These are phyloP conservation scores for Vanessa cardui DNA, from an alignment of 2,888 invertebrate genomes.

Conservation along the genomic window DNA sequence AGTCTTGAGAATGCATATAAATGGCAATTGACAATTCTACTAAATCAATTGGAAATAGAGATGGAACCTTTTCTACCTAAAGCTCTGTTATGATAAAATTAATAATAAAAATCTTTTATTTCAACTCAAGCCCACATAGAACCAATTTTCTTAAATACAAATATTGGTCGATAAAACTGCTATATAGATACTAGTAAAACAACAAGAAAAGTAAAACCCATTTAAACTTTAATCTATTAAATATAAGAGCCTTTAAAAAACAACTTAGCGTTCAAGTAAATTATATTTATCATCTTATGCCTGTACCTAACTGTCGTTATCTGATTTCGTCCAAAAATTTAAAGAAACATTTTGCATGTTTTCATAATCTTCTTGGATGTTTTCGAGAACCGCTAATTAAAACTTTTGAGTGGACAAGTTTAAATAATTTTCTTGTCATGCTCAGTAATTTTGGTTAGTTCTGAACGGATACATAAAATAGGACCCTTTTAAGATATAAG, in stretches of 20 bases:
- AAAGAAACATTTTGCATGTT: conserved; percentile 28
- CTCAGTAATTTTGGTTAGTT: not conserved
- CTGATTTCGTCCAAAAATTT: conserved; percentile 15
- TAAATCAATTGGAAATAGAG: too few species aligned
- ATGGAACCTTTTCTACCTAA: too few species aligned
- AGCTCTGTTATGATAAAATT: too few species aligned
- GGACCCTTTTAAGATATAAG: not conserved
- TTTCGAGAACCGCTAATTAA: conserved; percentile 29
- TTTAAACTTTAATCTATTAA: too few species aligned
- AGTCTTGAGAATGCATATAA: too few species aligned
- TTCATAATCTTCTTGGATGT: conserved; percentile 21
- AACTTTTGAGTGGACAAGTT: conserved; percentile 27
- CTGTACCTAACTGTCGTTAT: conserved; percentile 21
- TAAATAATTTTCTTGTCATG: conserved; percentile 21
- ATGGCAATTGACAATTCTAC: too few species aligned
- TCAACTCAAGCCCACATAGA: too few species aligned
- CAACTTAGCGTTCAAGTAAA: conserved; percentile 12
- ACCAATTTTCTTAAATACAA: too few species aligned
- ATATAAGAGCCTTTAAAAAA: not conserved
- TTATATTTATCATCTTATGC: conserved; percentile 22
- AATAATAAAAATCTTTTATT: too few species aligned
- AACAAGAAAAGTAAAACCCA: too few species aligned
- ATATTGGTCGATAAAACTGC: too few species aligned
- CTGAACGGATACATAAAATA: conserved; percentile 14
- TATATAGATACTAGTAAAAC: too few species aligned